Conservation (phyloP, 2,888 invertebrate species). For the Myopa tessellatipennis region DNA sequence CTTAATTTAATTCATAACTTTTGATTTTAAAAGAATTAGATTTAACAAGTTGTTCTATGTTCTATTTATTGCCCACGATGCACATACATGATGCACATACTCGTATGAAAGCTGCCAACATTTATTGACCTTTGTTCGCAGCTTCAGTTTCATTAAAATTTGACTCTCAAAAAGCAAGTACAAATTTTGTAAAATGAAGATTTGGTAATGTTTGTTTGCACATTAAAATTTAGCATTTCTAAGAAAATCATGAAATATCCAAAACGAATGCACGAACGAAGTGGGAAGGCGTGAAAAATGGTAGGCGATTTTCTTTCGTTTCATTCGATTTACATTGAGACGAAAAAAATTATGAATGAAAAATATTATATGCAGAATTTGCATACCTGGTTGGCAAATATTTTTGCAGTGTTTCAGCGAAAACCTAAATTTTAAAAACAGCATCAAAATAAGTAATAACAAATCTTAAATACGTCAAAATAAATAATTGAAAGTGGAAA, state of each 20-base stretch:
- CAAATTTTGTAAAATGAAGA: background rate
- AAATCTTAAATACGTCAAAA: background rate
- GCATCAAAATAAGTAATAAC: too few relatives aligned
- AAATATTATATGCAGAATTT: slow-evolving; percentile 3
- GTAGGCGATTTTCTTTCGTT: slow-evolving; percentile 6
- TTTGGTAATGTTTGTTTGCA: background rate
- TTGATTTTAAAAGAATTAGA: too few relatives aligned
- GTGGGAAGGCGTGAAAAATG: slow-evolving; percentile 25
- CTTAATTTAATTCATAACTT: too few relatives aligned
- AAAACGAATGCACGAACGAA: slow-evolving; percentile 20
- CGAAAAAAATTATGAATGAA: background rate
- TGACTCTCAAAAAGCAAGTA: background rate
- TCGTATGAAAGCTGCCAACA: too few relatives aligned
- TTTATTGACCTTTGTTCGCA: too few relatives aligned
- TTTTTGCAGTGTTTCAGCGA: too few relatives aligned
- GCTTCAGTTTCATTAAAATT: too few relatives aligned
- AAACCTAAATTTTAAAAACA: too few relatives aligned
- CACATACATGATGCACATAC: too few relatives aligned
- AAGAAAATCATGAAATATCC: background rate
- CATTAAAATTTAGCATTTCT: background rate
- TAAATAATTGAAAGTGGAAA: slow-evolving; percentile 12
- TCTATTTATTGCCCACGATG: too few relatives aligned
- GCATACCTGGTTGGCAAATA: background rate
- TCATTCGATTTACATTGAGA: background rate
- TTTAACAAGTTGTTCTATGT: too few relatives aligned